These are phyloP conservation scores for Eupelmus urozonus DNA, from an alignment of 2,888 invertebrate species.

Conservation along the genomic window DNA sequence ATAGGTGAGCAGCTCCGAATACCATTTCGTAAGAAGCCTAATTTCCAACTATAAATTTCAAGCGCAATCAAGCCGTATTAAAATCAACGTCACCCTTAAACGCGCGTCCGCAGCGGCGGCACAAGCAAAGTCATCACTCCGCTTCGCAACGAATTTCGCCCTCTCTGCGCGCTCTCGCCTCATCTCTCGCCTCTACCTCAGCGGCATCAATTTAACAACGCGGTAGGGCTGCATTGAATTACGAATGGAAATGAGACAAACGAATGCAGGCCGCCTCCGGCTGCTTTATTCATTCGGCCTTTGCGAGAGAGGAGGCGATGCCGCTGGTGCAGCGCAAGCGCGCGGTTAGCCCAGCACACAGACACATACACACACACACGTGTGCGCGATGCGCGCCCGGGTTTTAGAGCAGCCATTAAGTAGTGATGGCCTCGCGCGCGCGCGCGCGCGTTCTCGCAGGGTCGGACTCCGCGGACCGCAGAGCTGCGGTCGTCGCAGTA, in stretches of 20 bases:
- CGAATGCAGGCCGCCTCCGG: conserved; percentile 5
- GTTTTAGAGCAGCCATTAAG: conserved; percentile 69
- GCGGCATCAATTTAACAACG: conserved; percentile 41
- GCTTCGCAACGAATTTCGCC: conserved; percentile 14
- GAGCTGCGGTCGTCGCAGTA: conserved; percentile 69
- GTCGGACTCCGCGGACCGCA: conserved; percentile 68
- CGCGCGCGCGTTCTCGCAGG: no score
- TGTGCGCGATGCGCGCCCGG: conserved; percentile 28
- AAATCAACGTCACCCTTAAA: no score
- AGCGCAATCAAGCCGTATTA: no score
- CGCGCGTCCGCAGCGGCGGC: no score
- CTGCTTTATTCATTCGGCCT: conserved; percentile 49
- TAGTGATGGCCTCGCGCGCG: conserved; percentile 67
- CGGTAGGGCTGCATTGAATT: conserved; percentile 35
- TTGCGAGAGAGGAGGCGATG: conserved; percentile 8
- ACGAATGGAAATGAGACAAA: conserved; percentile 43
- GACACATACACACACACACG: no score
- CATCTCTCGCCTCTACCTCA: neutral
- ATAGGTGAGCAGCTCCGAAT: no score
- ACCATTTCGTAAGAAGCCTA: no score
- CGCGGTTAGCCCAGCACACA: no score
- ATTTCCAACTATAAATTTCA: no score
- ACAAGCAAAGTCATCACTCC: no score
- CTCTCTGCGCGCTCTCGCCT: neutral
- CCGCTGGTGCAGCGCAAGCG: conserved; percentile 36